These are phyloP conservation scores for Caiman crocodilus DNA, from an alignment of 2,797 vertebrate genomes.

Conservation along the genomic window DNA sequence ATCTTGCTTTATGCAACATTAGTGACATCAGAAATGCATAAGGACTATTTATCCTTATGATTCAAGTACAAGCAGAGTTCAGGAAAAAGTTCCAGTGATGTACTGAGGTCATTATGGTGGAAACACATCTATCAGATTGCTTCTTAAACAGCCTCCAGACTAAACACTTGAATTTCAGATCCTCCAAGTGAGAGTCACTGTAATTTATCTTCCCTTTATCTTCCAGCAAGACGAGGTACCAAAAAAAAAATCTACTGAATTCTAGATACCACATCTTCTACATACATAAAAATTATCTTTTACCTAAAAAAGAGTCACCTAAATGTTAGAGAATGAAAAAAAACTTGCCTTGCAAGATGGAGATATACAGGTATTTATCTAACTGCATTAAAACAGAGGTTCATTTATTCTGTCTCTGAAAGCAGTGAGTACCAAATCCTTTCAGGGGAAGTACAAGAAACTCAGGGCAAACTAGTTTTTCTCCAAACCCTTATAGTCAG, in stretches of 20 bases:
- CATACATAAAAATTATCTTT: background rate
- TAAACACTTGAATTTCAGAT: background rate
- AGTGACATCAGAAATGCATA: too few species aligned
- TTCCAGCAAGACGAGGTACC: background rate
- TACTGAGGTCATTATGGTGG: background rate
- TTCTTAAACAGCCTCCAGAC: background rate
- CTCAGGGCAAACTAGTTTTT: background rate
- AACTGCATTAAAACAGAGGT: background rate
- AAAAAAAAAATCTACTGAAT: background rate
- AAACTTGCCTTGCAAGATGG: background rate
- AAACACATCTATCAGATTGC: background rate
- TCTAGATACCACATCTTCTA: background rate
- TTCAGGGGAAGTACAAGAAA: background rate
- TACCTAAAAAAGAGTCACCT: background rate
- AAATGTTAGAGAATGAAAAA: background rate
- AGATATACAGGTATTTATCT: background rate
- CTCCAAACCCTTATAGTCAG: background rate
- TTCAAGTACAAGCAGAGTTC: background rate
- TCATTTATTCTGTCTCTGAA: background rate
- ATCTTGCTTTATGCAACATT: too few species aligned
- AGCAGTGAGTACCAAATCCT: background rate
- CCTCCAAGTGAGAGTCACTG: background rate
- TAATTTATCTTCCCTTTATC: background rate
- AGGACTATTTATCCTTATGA: too few species aligned
- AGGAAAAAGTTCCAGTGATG: background rate